Percentiles rank a stretch among this genome's conserved stretches.
Conservation (phyloP, 2,888 invertebrate species). For the Drosophila leonis region DNA sequence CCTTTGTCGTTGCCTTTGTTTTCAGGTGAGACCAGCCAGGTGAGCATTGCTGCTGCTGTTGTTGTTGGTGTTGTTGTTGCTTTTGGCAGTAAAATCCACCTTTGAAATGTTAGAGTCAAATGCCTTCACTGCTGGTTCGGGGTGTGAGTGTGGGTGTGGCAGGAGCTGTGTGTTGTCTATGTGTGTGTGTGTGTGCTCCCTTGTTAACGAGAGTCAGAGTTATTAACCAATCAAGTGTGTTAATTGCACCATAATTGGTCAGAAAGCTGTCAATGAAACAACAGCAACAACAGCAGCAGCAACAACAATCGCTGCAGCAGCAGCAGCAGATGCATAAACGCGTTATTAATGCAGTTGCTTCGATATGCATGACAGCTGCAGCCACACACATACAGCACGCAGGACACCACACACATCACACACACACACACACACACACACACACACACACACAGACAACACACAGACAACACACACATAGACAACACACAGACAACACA, state of each 20-base stretch:
- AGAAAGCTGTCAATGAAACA: slow-evolving; percentile 65
- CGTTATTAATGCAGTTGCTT: slow-evolving; percentile 73
- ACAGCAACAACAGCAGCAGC: slow-evolving; percentile 10
- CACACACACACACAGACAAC: no score
- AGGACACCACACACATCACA: neutral
- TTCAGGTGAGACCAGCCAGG: neutral
- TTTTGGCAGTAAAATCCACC: slow-evolving; percentile 27
- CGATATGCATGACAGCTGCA: slow-evolving; percentile 53
- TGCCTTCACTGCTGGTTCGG: slow-evolving; percentile 18
- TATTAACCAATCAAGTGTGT: slow-evolving; percentile 75
- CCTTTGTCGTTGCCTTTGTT: slow-evolving; percentile 15
- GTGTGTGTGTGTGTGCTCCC: neutral
- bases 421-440: neutral
- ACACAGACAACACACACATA: neutral
- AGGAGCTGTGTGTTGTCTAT: neutral
- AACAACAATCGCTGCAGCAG: slow-evolving; percentile 15
- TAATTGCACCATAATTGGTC: slow-evolving; percentile 81
- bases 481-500: neutral
- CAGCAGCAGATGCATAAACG: slow-evolving; percentile 53
- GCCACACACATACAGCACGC: slow-evolving; percentile 2
- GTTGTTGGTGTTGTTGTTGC: neutral
- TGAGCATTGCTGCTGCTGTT: neutral
- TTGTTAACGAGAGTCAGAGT: slow-evolving; percentile 36
- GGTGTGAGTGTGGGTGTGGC: neutral
- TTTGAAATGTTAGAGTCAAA: slow-evolving; percentile 67